phyloP scores from a whole-genome alignment of 2,888 invertebrate species.

The Diachrysia chrysitis region DNA sequence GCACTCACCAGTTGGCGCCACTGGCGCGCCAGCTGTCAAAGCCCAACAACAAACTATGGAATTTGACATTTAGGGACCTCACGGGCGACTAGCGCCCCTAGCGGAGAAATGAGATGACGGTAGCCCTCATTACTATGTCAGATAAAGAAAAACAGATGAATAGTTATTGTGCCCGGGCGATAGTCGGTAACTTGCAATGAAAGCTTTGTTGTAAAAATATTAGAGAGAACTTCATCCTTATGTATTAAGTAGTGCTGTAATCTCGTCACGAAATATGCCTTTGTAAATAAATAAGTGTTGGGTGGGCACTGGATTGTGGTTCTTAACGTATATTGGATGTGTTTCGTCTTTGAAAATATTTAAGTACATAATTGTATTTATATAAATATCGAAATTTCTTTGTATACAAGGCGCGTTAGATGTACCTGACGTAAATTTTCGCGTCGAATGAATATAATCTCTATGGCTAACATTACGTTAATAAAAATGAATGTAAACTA shows the following conservation, averaged over 20 bases:
- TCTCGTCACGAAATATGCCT: constrained; percentile 47
- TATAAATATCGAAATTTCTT: constrained; percentile 27
- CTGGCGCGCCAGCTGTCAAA: too few relatives aligned
- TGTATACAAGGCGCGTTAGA: constrained; percentile 40
- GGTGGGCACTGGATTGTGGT: constrained; percentile 35
- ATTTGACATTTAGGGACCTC: too few relatives aligned
- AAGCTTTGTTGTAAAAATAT: constrained; percentile 30
- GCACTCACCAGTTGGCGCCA: too few relatives aligned
- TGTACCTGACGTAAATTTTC: constrained; percentile 54
- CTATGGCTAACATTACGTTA: constrained; percentile 20
- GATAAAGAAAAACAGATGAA: neutral
- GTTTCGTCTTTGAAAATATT: constrained; percentile 16
- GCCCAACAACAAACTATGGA: too few relatives aligned
- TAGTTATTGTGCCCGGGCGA: neutral
- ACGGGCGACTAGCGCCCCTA: too few relatives aligned
- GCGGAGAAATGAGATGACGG: too few relatives aligned
- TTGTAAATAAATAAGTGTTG: constrained; percentile 52
- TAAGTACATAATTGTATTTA: constrained; percentile 17
- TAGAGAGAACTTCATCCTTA: constrained; percentile 19
- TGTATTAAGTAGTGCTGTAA: constrained; percentile 23
- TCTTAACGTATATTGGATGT: constrained; percentile 16
- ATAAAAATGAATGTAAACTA: constrained; percentile 30
- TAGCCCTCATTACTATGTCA: neutral
- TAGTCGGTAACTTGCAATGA: constrained; percentile 10
- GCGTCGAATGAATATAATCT: constrained; percentile 36